Percentiles rank a stretch among this genome's conserved stretches.
Conservation (phyloP, 2,113 vertebrate species). For the Catharus fuscescens region DNA sequence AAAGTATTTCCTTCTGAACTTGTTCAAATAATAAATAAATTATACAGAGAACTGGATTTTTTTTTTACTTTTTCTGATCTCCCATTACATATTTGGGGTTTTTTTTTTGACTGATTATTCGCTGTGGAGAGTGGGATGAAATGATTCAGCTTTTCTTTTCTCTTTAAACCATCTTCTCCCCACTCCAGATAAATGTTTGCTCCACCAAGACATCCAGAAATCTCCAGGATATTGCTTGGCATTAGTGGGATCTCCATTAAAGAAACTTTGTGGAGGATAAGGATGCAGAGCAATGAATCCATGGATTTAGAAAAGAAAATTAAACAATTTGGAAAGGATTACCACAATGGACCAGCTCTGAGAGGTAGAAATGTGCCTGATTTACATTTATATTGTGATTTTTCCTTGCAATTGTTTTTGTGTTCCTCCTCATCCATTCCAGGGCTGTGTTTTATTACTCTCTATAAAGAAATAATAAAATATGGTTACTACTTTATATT, state of each 20-base stretch:
- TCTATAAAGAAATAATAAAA: not conserved
- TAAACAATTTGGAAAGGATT: constrained; percentile 50
- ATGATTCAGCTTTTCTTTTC: not conserved
- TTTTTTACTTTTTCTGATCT: not conserved
- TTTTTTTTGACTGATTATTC: not conserved
- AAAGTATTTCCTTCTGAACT: not conserved
- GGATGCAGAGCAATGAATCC: not conserved
- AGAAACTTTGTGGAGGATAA: not conserved
- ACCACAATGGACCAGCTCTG: not conserved
- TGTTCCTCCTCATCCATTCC: not conserved
- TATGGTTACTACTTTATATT: not conserved
- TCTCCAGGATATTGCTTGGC: not conserved
- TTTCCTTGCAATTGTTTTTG: not conserved
- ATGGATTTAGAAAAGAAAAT: constrained; percentile 16
- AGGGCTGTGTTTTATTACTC: not conserved
- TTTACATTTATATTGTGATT: constrained; percentile 40
- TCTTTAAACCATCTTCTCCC: not conserved
- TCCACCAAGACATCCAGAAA: not conserved
- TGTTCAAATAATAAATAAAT: not conserved
- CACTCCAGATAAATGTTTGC: not conserved
- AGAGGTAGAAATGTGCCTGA: not conserved
- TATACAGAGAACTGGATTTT: fast-evolving
- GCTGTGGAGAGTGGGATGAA: not conserved
- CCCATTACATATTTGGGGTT: not conserved
- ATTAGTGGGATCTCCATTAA: not conserved